Conservation (phyloP, 1,140 invertebrate species). For the Tenebrio molitor region DNA sequence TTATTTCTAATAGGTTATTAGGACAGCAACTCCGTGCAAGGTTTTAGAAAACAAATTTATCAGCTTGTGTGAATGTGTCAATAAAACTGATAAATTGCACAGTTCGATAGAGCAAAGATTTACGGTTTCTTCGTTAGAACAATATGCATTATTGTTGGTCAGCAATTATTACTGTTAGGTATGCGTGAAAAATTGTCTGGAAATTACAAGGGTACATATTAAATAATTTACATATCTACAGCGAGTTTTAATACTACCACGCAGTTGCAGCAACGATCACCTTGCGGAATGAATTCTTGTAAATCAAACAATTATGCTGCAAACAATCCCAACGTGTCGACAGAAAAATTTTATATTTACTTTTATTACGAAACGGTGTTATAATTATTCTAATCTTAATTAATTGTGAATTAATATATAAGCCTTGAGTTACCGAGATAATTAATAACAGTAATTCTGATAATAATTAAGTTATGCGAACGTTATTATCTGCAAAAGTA, state of each 20-base stretch:
- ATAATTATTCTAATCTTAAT: background rate
- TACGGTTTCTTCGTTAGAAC: background rate
- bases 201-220: background rate
- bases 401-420: background rate
- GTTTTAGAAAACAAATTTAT: conserved; percentile 39
- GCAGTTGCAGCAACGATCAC: background rate
- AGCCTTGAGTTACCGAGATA: background rate
- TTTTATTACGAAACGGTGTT: background rate
- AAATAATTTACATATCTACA: conserved; percentile 15
- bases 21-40: conserved; percentile 31
- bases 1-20: conserved; percentile 21
- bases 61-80: conserved; percentile 7
- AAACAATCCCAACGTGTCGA: background rate
- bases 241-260: no score
- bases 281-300: no score
- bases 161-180: conserved; percentile 10
- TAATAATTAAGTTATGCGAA: conserved; percentile 5
- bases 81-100: conserved; percentile 27
- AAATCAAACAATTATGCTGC: background rate
- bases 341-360: background rate
- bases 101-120: conserved; percentile 14
- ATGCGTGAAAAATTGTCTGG: background rate
- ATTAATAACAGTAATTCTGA: conserved; percentile 1
- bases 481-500: background rate
- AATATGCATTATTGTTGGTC: no score